Evolutionary conservation across 1,140 invertebrate genomes (phyloP).

Genomic region (Trypoxylus dichotomus): DNA sequence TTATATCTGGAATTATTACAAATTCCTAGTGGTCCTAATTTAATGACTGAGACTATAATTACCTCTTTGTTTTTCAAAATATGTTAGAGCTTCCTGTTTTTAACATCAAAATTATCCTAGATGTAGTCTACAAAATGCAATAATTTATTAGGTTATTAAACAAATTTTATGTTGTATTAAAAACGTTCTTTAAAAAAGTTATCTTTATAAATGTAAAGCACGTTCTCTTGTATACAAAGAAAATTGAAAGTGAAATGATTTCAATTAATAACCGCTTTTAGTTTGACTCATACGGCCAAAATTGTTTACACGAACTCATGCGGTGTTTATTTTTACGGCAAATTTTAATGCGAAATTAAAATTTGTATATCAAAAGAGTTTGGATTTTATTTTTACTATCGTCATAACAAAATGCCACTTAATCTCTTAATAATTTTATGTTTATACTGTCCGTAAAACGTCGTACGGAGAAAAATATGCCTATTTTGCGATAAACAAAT

Average conservation of each 20-base stretch:
- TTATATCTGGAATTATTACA: too few species aligned
- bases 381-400: neutral
- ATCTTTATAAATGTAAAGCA: too few species aligned
- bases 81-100: too few species aligned
- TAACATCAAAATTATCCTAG: too few species aligned
- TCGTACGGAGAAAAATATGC: neutral
- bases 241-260: constrained; percentile 1
- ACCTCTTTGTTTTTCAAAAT: too few species aligned
- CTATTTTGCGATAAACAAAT: neutral
- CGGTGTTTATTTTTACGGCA: neutral
- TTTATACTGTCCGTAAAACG: neutral
- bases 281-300: neutral
- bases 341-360: constrained; percentile 4
- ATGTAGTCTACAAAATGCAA: too few species aligned
- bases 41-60: too few species aligned
- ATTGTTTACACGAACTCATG: neutral
- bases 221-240: neutral
- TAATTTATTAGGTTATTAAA: too few species aligned
- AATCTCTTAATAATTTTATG: neutral
- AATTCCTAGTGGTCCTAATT: too few species aligned
- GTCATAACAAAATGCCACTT: neutral
- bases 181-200: too few species aligned
- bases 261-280: neutral
- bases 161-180: too few species aligned
- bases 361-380: constrained; percentile 1